Percentiles rank a stretch among this genome's conserved stretches.
Evolutionary conservation across 1,140 invertebrate species (phyloP).

Genomic region (Pygmarrhopalites habei): DNA sequence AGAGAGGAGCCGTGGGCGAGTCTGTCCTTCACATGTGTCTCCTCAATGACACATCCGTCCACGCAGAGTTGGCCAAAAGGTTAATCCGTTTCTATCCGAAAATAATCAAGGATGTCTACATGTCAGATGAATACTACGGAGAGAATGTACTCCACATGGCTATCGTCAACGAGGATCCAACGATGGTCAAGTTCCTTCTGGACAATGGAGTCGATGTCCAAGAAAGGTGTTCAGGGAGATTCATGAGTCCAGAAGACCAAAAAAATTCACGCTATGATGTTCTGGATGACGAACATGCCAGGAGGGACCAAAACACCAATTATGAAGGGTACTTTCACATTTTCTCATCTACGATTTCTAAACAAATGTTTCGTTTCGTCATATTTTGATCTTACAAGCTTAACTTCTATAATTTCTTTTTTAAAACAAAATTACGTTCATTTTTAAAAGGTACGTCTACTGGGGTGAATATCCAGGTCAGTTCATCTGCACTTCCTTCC

Average conservation of each 20-base stretch:
- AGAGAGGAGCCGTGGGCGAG: conserved; percentile 91
- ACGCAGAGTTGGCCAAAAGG: conserved; percentile 86
- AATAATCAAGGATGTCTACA: conserved; percentile 91
- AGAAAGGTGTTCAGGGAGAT: conserved; percentile 85
- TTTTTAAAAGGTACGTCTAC: conserved; percentile 72
- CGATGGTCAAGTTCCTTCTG: conserved; percentile 91
- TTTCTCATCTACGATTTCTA: no score
- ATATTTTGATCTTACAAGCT: neutral
- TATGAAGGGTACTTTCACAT: conserved; percentile 77
- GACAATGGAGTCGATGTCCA: conserved; percentile 85
- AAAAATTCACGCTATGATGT: conserved; percentile 80
- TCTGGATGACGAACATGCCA: conserved; percentile 85
- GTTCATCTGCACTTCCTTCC: no score
- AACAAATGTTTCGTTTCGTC: no score
- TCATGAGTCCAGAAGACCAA: conserved; percentile 96
- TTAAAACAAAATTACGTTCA: no score
- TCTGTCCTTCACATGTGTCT: conserved; percentile 83
- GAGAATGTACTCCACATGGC: conserved; percentile 91
- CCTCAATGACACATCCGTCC: conserved; percentile 78
- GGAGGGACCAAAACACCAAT: conserved; percentile 75
- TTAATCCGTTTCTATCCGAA: conserved; percentile 86
- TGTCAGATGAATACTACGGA: conserved; percentile 93
- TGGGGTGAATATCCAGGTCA: conserved; percentile 98
- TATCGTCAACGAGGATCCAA: conserved; percentile 95
- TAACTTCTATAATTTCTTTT: neutral